Conservation (phyloP, 2,888 invertebrate genomes). For the Drosophila buzzatii region DNA sequence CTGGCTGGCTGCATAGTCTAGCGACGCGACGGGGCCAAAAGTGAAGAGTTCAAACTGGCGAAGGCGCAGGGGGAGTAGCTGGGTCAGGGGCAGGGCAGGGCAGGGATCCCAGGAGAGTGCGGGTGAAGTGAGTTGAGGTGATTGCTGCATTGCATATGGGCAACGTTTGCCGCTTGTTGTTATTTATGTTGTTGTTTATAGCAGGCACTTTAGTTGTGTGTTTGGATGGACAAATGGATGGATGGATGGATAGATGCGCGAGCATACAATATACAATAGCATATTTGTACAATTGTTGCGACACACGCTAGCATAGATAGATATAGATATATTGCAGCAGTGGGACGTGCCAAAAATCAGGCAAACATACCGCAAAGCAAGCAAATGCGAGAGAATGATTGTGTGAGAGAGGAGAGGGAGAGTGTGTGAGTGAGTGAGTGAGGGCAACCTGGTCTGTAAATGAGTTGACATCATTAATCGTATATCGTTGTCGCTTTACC, state of each 20-base stretch:
- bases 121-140: neutral
- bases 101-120: neutral
- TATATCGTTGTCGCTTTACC: conserved; percentile 27
- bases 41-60: conserved; percentile 17
- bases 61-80: neutral
- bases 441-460: conserved; percentile 41
- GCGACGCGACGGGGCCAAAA: conserved; percentile 27
- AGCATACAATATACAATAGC: conserved; percentile 8
- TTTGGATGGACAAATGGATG: conserved; percentile 25
- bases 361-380: conserved; percentile 45
- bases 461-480: conserved; percentile 46
- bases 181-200: conserved; percentile 50
- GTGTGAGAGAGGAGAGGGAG: neutral
- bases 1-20: conserved; percentile 43
- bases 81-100: neutral
- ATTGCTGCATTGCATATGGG: conserved; percentile 16
- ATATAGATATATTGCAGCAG: conserved; percentile 17
- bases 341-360: conserved; percentile 71
- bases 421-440: neutral
- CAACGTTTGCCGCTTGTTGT: conserved; percentile 27
- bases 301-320: conserved; percentile 11
- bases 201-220: conserved; percentile 40
- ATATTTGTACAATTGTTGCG: conserved; percentile 40
- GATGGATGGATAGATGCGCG: conserved; percentile 14
- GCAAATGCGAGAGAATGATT: neutral